Base-by-base conservation (phyloP, 2,113 vertebrate genomes). In the Nyctibius bracteatus region DNA sequence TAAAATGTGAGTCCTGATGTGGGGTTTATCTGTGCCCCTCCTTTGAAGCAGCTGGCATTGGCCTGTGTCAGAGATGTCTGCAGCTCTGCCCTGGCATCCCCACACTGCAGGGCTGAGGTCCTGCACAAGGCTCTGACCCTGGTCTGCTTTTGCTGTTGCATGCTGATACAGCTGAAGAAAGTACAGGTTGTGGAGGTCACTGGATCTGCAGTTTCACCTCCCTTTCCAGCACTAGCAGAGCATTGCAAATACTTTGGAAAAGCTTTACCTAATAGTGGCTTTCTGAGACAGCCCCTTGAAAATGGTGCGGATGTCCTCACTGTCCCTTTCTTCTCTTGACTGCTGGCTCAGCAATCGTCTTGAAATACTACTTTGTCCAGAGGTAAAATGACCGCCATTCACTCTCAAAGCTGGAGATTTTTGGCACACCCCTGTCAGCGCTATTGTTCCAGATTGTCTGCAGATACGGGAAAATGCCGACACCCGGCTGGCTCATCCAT, bases 401-500 rank as follows among this genome's bases (percentile, higher is more conserved):
- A 5, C 17, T 85, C 12, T 72, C 24, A 57, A 10, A 28, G 25
- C 25, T 24, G 57, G 46, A 47, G 68, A 8, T 3, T 37, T 65
- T 27, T 89, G 81, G 43, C 41, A 52, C 31, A 22, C 5, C 41
- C 24, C 23, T 33, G 15, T 14, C 61, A 62, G 46, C 37, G 55
- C 12, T 55, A 9, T 30, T 51, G 70, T 61, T 58, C 54, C 67
- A 44, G 80, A 33, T 33, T 86, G n/a, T 28, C 67, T 72, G 82
- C 62, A 77, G 72, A 20, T 11, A n/a, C 27, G 15, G 41, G 9
- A 43, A 61, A 55, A 33, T 24, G 18, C 52, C n/a, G 47, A 21
- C 19, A 18, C 20, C 14, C 2, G 0, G 4, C 25, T 66, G 73
- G 24, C 30, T 41, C 18, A 10, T 17, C 23, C 3, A 0, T 13